Evolutionary conservation across 2,888 invertebrate species (phyloP), one percentile per base, ranked within the genome.

Genomic region (Scotopteryx bipunctaria): DNA sequence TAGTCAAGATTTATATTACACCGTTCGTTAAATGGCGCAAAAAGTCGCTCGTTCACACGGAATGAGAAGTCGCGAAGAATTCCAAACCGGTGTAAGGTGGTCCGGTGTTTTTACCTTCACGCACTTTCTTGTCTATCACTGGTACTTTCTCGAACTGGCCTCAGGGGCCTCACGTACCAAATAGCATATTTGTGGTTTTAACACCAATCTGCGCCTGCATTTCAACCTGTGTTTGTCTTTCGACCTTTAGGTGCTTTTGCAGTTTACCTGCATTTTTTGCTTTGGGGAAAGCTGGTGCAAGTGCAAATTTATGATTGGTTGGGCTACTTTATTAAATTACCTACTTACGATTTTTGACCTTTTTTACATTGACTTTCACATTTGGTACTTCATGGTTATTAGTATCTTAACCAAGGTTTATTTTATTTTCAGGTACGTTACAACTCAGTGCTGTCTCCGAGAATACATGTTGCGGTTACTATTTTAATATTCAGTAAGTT

Each of bases 121-220:
- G 82, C 83, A 84, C 86, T 86, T 87, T 86, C 86, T 79, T 86
- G 78, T 76, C 71, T 62, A 64, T 67, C 71, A 73, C 76, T 52
- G 44, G 46, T 81, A 85, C 86, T 87, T 86, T 87, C 86, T 83
- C 62, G 60, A 56, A 46, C 41, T 29, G 45, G 55, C 58, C 41
- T 51, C 67, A 65, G 63, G 65, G 67, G 69, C 66, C 64, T 61
- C 67, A 68, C 67, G 71, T 69, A 67, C 60, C 47, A 46, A 49
- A 35, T 44, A 44, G 36, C 36, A 45, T 55, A 37, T 49, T 41
- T 41, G 46, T 43, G 45, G 41, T 50, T 52, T 57, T 55, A 51
- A 48, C 55, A 55, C 53, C 55, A 55, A 59, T 52, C 29, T 51
- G 42, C 36, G 46, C 35, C 31, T 47, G 45, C 37, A 37, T 50